Evolutionary conservation across 2,888 invertebrate species (phyloP).

Genomic region (Drosophila suboccidentalis): DNA sequence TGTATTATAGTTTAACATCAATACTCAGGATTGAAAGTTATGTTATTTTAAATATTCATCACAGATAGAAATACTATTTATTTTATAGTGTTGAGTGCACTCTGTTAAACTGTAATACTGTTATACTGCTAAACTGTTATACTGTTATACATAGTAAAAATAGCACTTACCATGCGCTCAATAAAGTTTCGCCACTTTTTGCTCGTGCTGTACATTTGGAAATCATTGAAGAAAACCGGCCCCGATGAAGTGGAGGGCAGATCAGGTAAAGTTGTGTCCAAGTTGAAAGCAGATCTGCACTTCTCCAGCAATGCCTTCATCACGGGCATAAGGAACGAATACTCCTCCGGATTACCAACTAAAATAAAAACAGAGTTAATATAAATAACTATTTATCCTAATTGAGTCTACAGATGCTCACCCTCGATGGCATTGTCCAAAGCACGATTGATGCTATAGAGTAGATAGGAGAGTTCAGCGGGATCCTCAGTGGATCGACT

Average conservation of each 20-base stretch:
- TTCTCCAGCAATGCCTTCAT: constrained; percentile 88
- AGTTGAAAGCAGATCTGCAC: constrained; percentile 83
- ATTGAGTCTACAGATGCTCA: constrained; percentile 44
- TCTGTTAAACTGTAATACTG: not conserved
- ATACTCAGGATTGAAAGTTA: too few species aligned
- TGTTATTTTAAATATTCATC: too few species aligned
- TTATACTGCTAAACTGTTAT: not conserved
- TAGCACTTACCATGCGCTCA: constrained; percentile 86
- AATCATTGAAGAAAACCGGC: constrained; percentile 88
- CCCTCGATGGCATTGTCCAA: constrained; percentile 86
- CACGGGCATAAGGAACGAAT: constrained; percentile 88
- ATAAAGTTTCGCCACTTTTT: constrained; percentile 87
- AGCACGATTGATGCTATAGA: constrained; percentile 86
- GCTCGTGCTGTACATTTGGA: constrained; percentile 87
- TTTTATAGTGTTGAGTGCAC: too few species aligned
- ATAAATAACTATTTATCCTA: not conserved
- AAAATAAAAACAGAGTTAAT: not conserved
- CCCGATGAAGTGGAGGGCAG: constrained; percentile 87
- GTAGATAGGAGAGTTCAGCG: constrained; percentile 87
- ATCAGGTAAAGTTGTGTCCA: constrained; percentile 85
- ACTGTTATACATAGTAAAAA: not conserved
- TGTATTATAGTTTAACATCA: too few species aligned
- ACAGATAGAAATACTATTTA: too few species aligned
- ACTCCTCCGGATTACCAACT: constrained; percentile 87
- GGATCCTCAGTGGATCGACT: constrained; percentile 87